phyloP scores from a whole-genome alignment of 2,888 invertebrate species.

The Trachelus tabidus region DNA sequence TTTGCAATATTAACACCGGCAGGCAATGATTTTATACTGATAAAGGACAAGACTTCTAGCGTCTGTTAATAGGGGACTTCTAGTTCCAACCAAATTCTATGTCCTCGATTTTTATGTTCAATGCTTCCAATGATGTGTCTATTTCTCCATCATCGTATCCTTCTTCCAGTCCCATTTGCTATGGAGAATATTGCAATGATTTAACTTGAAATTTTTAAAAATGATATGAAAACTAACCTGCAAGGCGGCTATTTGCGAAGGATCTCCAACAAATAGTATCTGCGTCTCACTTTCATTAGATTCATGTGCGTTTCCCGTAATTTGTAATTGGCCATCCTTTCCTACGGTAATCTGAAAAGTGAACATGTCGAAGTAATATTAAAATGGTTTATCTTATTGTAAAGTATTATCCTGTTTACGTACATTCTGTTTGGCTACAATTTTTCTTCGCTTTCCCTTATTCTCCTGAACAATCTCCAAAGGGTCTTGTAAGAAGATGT shows the following conservation, averaged over 20 bases:
- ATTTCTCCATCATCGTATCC: constrained; percentile 51
- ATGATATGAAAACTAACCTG: constrained; percentile 40
- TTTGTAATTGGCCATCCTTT: constrained; percentile 46
- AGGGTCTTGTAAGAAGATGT: constrained; percentile 44
- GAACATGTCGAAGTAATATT: not conserved
- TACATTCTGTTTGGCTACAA: constrained; percentile 7
- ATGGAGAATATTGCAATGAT: constrained; percentile 8
- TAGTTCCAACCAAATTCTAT: constrained; percentile 57
- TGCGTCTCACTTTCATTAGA: constrained; percentile 54
- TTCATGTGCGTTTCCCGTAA: constrained; percentile 43
- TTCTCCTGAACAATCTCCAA: constrained; percentile 20
- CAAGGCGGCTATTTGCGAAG: constrained; percentile 55
- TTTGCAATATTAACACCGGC: not conserved
- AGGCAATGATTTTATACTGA: not conserved
- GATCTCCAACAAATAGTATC: constrained; percentile 55
- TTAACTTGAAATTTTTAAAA: not conserved
- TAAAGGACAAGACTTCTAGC: not conserved
- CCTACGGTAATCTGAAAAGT: constrained; percentile 31
- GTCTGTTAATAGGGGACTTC: not conserved
- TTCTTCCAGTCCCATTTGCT: constrained; percentile 55
- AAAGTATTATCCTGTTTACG: not conserved
- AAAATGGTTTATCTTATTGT: not conserved
- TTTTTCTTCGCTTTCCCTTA: constrained; percentile 29
- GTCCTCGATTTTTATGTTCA: constrained; percentile 58
- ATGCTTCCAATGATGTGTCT: constrained; percentile 54